Base-by-base conservation (phyloP, 2,888 invertebrate genomes). In the Andrena haemorrhoa region DNA sequence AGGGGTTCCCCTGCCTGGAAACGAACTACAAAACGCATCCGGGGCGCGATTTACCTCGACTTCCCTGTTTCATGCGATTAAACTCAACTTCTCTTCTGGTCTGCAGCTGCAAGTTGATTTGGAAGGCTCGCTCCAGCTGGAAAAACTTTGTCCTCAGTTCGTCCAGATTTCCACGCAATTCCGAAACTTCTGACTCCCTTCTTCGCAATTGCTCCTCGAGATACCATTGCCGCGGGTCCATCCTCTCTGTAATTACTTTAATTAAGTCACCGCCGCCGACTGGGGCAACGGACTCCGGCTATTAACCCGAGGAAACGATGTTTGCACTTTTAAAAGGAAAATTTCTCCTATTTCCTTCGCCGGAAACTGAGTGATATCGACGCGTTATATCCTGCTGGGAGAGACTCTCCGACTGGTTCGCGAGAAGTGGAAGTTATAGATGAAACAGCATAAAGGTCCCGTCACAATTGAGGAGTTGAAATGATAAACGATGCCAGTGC, bases 101-200 rank as follows among this genome's bases (percentile, higher is more conserved):
- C 65, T 91, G 91, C 31, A 83, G 76, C 75, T 79, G 80, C 76
- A 90, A 86, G 85, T 92, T 92, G 75, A 85, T 89, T 86, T 86
- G 82, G 77, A 91, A 92, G 68, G 91, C 89, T 75, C 83, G 82
- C 71, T 92, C 90, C 53, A 90, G 87, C 78, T 89, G 87, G 47
- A 82, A 78, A 75, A 91, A 91, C 85, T 90, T 91, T 56, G 72
- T 72, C 47, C 82, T 75, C 35, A 92, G 87, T 87, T 90, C 85
- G 26, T 66, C 72, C 31, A 89, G 89, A 75, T 84, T 89, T 29
- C 75, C 80, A 63, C 84, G 88, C 75, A 90, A 84, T 81, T 87
- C 85, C 61, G 76, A 79, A 66, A 88, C 77, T 80, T 90, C 89
- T 66, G 76, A 75, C 78, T 90, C 89, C 73, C 71, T 86, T 35